These are phyloP conservation scores for Cephus spinipes DNA, from an alignment of 2,888 invertebrate species.

Conservation along the genomic window DNA sequence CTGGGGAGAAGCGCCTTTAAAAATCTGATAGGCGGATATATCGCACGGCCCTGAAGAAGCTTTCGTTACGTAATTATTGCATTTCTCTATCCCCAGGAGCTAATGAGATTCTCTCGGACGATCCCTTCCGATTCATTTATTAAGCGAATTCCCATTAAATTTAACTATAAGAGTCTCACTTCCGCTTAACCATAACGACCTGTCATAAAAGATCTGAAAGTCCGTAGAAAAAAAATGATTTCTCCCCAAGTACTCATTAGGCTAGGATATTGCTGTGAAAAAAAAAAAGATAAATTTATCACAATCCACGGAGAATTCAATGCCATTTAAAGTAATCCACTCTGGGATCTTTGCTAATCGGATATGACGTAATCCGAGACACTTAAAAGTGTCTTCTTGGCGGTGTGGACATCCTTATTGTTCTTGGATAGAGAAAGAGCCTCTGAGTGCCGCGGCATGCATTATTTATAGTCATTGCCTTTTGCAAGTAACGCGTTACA, in stretches of 20 bases:
- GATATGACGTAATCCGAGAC: neutral
- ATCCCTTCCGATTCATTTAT: neutral
- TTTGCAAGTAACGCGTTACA: constrained; percentile 1
- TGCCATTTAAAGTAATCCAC: neutral
- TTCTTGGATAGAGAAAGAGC: neutral
- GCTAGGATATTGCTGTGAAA: neutral
- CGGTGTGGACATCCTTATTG: neutral
- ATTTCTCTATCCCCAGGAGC: neutral
- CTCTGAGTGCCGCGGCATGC: neutral
- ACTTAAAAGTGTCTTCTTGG: neutral
- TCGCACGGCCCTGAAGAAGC: neutral
- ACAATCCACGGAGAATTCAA: neutral
- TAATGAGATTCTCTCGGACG: neutral
- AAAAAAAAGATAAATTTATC: neutral
- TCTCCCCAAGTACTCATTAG: neutral
- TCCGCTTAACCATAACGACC: neutral
- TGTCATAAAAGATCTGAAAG: neutral
- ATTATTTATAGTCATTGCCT: constrained; percentile 5
- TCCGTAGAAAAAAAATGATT: neutral
- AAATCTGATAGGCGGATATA: neutral
- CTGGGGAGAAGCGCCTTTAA: neutral
- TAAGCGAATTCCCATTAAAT: neutral
- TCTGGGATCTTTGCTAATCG: neutral
- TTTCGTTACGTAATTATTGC: neutral
- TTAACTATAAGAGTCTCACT: neutral